phyloP scores from a whole-genome alignment of 2,113 vertebrate species.

The Platanista minor region DNA sequence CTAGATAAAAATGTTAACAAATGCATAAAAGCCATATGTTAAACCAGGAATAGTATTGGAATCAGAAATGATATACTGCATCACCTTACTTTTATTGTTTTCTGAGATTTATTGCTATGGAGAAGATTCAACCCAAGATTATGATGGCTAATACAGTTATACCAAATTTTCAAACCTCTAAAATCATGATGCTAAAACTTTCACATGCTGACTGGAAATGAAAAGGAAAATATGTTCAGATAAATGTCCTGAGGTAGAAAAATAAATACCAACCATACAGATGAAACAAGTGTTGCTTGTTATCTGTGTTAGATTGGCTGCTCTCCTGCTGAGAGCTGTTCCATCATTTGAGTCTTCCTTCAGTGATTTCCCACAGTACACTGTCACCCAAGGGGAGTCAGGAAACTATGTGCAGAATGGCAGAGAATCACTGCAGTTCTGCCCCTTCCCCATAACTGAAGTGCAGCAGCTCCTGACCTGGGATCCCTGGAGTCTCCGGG shows the following conservation, averaged over 20 bases:
- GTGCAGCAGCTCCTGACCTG: not conserved
- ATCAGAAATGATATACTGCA: not conserved
- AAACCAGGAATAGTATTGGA: not conserved
- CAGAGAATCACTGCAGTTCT: not conserved
- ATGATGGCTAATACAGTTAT: not conserved
- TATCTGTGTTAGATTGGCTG: not conserved
- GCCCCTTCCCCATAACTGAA: not conserved
- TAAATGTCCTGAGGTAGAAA: not conserved
- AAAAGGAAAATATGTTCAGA: slow-evolving; percentile 25
- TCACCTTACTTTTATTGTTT: slow-evolving; percentile 16
- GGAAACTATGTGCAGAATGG: not conserved
- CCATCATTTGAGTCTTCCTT: not conserved
- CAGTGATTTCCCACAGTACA: not conserved
- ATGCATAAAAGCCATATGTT: slow-evolving; percentile 45
- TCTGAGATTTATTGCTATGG: slow-evolving; percentile 16
- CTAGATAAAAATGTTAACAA: slow-evolving; percentile 55
- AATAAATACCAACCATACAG: not conserved
- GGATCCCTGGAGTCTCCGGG: fast-evolving
- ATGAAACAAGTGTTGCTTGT: not conserved
- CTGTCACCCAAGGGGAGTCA: not conserved
- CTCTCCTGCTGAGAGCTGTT: not conserved
- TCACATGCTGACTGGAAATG: not conserved
- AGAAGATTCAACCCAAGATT: slow-evolving; percentile 26
- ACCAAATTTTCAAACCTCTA: not conserved
- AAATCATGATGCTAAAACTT: slow-evolving; percentile 26